These are phyloP conservation scores for Hippolais icterina DNA, from an alignment of 2,113 vertebrate genomes.

Conservation along the genomic window DNA sequence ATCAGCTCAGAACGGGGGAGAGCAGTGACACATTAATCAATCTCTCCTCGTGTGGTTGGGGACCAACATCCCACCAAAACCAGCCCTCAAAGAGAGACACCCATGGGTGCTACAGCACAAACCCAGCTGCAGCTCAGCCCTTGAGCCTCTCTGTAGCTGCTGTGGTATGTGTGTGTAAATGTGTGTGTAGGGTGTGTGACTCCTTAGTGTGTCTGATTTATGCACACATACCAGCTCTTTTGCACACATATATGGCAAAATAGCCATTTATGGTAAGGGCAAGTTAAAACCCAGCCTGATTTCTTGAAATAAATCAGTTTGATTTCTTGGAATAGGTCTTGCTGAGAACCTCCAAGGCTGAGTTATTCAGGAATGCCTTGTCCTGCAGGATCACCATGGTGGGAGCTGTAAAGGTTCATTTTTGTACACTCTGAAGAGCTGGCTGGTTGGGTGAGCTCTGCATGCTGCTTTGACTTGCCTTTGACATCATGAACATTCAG, in stretches of 20 bases:
- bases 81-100: neutral
- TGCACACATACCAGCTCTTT: neutral
- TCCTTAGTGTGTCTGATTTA: neutral
- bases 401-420: neutral
- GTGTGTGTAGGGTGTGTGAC: neutral
- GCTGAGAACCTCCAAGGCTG: neutral
- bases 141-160: neutral
- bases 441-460: neutral
- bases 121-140: too few relatives aligned
- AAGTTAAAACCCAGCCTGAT: neutral
- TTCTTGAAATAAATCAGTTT: neutral
- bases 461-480: neutral
- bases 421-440: neutral
- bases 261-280: neutral
- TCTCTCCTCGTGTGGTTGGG: neutral
- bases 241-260: neutral
- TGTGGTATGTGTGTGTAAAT: neutral
- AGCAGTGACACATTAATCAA: accelerated
- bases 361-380: neutral
- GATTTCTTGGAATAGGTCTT: neutral
- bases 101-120: neutral
- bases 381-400: neutral
- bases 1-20: neutral
- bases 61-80: too few relatives aligned
- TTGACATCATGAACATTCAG: neutral